Base-by-base conservation (phyloP, 2,797 vertebrate genomes). In the Lagodon rhomboides region DNA sequence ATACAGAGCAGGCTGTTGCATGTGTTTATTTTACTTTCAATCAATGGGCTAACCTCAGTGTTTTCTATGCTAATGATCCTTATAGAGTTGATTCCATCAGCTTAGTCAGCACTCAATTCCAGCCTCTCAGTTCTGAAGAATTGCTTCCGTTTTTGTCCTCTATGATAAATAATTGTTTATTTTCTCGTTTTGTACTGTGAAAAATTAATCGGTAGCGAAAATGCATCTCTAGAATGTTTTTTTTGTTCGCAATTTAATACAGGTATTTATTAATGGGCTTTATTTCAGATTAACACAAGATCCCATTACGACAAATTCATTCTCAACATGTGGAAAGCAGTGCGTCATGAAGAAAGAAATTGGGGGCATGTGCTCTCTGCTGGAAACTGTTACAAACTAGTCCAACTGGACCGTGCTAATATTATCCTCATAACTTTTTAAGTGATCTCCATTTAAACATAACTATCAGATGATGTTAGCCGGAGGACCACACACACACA, bases 231-330 rank as follows among this genome's bases (percentile, higher is more conserved):
- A 2, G 1, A 34, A 55, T 23, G 1, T 9, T 38, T 38, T n/a
- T 38, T 38, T 38, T 38, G 7, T 34, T 38, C 8, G 5, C 34
- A 38, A 9, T 55, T 69, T 47, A 9, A 25, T 55, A 13, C 30
- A 56, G 43, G 20, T 17, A 23, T 55, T 1, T 17, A 43, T 46
- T n/a, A 12, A 13, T n/a, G 6, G 0, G 0, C 51, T 63, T 70
- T 73, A 68, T 69, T 41, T 63, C 38, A 17, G 23, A 51, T 59
- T 6, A 64, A 72, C 56, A 43, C 13, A 58, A 54, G 43, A 30
- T 23, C 30, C 60, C 54, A 50, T 10, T 41, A 51, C 22, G 15
- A 27, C 17, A 22, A 60, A 71, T 77, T 60, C 20, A 30, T 49
- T 43, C 12, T 22, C 49, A 68, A 34, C 53, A 56, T 76, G 49